Evolutionary conservation across 2,888 invertebrate genomes (phyloP).

Genomic region (Cetonia aurata): DNA sequence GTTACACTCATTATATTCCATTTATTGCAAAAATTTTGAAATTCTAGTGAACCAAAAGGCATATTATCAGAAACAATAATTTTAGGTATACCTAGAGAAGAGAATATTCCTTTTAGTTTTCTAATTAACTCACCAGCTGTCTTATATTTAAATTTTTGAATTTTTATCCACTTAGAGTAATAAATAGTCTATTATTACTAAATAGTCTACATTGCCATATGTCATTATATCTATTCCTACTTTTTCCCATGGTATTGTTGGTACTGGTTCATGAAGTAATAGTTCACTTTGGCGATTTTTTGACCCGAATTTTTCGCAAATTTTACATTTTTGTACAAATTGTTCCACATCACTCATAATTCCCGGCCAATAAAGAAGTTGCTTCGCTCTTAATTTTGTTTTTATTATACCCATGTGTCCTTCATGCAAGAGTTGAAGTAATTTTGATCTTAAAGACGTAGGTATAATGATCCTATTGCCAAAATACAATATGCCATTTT

Average conservation of each 20-base stretch:
- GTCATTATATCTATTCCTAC: neutral
- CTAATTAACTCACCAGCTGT: neutral
- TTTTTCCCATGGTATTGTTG: neutral
- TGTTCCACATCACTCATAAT: slow-evolving; percentile 40
- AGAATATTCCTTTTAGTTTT: neutral
- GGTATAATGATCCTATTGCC: slow-evolving; percentile 39
- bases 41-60: slow-evolving; percentile 1
- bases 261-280: neutral
- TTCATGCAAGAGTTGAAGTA: slow-evolving; percentile 41
- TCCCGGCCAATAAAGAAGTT: slow-evolving; percentile 44
- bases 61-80: too few relatives aligned
- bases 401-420: slow-evolving; percentile 44
- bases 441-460: slow-evolving; percentile 10
- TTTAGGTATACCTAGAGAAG: too few relatives aligned
- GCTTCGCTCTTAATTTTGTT: slow-evolving; percentile 39
- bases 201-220: neutral
- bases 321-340: neutral
- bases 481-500: slow-evolving; percentile 39
- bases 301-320: neutral
- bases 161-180: slow-evolving; percentile 1
- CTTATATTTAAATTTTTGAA: neutral
- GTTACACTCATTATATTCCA: slow-evolving; percentile 3
- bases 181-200: slow-evolving; percentile 7
- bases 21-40: slow-evolving; percentile 9
- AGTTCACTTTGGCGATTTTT: neutral